Evolutionary conservation across 2,888 invertebrate genomes (phyloP).

Genomic region (Piscicola geometra): DNA sequence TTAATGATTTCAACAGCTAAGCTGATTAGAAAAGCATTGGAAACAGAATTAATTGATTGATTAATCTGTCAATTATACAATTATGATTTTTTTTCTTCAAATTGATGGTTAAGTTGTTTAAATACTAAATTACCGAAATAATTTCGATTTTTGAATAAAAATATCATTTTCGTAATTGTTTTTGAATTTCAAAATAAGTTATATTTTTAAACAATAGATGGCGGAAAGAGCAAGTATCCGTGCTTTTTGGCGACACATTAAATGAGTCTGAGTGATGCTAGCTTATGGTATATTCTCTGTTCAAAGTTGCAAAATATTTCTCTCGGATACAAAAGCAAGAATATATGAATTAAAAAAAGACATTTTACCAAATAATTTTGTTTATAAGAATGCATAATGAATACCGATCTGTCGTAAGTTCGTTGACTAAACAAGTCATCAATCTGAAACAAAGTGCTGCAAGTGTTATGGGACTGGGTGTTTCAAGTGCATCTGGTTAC

Average conservation of each 20-base stretch:
- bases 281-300: neutral
- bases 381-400: constrained; percentile 36
- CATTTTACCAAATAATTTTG: neutral
- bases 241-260: constrained; percentile 32
- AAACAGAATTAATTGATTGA: too few relatives aligned
- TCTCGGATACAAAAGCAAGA: neutral
- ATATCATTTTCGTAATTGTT: neutral
- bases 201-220: constrained; percentile 21
- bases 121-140: too few relatives aligned
- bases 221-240: constrained; percentile 30
- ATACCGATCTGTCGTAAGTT: constrained; percentile 34
- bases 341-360: neutral
- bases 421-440: constrained; percentile 23
- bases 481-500: constrained; percentile 31
- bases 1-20: too few relatives aligned
- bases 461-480: constrained; percentile 32
- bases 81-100: too few relatives aligned
- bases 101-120: too few relatives aligned
- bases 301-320: neutral
- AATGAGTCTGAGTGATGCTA: neutral
- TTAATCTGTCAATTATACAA: too few relatives aligned
- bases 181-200: constrained; percentile 1
- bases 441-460: constrained; percentile 28
- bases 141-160: neutral
- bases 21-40: too few relatives aligned